A percentile compares a stretch with the other conserved stretches of the same genome.
Conservation (phyloP, 2,888 invertebrate genomes). For the Drosophila atripex region DNA sequence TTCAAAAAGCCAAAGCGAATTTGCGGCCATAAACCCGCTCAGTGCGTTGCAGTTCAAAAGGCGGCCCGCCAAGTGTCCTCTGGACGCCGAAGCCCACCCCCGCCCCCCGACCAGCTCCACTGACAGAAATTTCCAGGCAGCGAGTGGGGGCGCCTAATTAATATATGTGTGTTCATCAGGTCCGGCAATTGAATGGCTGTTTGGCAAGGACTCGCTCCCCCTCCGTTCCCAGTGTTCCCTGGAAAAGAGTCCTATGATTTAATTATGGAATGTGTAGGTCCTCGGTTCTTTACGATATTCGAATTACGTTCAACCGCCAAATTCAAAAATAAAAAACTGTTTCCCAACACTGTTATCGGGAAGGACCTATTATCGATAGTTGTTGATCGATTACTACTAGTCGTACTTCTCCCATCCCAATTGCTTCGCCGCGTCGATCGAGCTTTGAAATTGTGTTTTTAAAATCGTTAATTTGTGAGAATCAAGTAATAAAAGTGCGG, state of each 20-base stretch:
- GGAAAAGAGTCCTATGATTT: not conserved
- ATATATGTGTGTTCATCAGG: not conserved
- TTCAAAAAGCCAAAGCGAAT: constrained; percentile 78
- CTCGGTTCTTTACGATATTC: not conserved
- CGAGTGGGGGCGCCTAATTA: not conserved
- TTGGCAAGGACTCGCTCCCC: no score
- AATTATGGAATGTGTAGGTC: not conserved
- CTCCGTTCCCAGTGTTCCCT: not conserved
- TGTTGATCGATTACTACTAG: no score
- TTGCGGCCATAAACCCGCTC: constrained; percentile 71
- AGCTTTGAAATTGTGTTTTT: no score
- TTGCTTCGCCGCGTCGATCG: no score
- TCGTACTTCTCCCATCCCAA: no score
- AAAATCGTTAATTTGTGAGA: no score
- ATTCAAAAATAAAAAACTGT: not conserved
- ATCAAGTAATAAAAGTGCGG: no score
- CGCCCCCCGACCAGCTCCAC: constrained; percentile 3
- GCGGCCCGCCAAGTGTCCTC: constrained; percentile 19
- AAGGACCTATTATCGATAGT: not conserved
- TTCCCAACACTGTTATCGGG: not conserved
- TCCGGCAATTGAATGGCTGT: no score
- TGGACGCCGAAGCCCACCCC: not conserved
- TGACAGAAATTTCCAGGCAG: constrained; percentile 16
- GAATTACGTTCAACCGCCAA: not conserved
- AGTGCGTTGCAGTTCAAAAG: constrained; percentile 58